Evolutionary conservation across 2,797 vertebrate species (phyloP), one percentile per base, ranked within the genome.

Genomic region (Notamacropus eugenii): DNA sequence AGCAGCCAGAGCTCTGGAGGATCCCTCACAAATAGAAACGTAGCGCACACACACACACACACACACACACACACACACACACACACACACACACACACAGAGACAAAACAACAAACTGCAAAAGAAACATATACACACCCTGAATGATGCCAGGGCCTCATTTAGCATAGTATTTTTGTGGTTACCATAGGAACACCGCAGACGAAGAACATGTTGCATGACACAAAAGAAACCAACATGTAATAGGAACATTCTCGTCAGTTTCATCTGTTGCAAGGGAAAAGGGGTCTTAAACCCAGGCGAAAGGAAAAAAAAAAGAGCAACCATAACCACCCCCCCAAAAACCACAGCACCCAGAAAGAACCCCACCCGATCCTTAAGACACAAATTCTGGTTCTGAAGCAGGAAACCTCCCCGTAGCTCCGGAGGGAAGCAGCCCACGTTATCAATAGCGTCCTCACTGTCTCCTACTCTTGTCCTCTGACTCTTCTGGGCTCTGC

Each of bases 111-210:
- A 27, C 93, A 40, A 4, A 90, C 90, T 90, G 55, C 58, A 13
- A 29, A 40, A 54, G 90, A 62, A 58, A 92, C 1, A 50, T 92
- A 90, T 54, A 95, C n/a, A 90, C 27, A 91, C 40, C 24, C 50
- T 95, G 0, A 54, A 90, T 57, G 55, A 55, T 54, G 93, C 87
- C 90, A 0, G 59, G 94, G 96, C 90, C 55, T 90, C 96, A 56
- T 97, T 93, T 5, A 1, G 93, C 22, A 92, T 55, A 93, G 62
- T 96, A 62, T 97, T 97, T 97, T 96, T 54, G 93, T 94, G 93
- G 98, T 99, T 98, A 97, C 98, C 98, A 98, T 98, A 98, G 99
- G 97, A 98, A 99, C 98, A 93, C 93, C 95, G 40, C 94, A 58
- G 94, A 82, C 95, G 92, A 96, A 95, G 97, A 97, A 96, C 97